phyloP scores from a whole-genome alignment of 2,113 vertebrate genomes.

The Emydocephalus ijimae region DNA sequence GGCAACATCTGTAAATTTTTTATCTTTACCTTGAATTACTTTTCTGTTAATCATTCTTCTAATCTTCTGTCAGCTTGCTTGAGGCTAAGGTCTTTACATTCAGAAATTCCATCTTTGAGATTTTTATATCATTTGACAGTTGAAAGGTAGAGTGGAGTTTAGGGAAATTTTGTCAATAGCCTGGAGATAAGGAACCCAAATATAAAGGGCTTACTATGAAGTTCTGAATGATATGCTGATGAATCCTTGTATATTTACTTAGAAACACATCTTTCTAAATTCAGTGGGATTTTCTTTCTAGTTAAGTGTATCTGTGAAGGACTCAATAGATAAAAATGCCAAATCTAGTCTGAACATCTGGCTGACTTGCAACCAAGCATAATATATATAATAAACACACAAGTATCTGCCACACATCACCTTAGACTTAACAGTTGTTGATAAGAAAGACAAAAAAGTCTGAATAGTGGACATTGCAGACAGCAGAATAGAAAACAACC shows the following conservation, averaged over 20 bases:
- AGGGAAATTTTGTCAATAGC: constrained; percentile 48
- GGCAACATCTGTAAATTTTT: constrained; percentile 50
- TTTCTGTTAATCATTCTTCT: constrained; percentile 64
- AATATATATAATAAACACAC: neutral
- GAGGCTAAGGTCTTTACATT: constrained; percentile 60
- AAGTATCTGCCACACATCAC: neutral
- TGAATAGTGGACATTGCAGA: neutral
- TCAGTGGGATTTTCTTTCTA: neutral
- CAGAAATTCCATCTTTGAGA: constrained; percentile 58
- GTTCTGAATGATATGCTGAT: constrained; percentile 30
- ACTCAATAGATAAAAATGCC: neutral
- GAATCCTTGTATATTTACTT: neutral
- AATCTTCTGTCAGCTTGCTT: constrained; percentile 57
- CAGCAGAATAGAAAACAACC: neutral
- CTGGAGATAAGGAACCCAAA: constrained; percentile 51
- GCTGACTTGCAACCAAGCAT: neutral
- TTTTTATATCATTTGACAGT: constrained; percentile 51
- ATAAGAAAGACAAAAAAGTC: neutral
- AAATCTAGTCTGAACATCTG: neutral
- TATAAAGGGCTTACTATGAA: constrained; percentile 44
- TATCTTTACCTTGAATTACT: constrained; percentile 65
- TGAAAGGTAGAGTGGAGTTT: constrained; percentile 27
- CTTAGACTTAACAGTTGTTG: neutral
- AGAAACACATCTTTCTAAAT: neutral
- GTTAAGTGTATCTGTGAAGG: neutral